Conservation (phyloP, 2,888 invertebrate genomes). For the Erpobdella octoculata region DNA sequence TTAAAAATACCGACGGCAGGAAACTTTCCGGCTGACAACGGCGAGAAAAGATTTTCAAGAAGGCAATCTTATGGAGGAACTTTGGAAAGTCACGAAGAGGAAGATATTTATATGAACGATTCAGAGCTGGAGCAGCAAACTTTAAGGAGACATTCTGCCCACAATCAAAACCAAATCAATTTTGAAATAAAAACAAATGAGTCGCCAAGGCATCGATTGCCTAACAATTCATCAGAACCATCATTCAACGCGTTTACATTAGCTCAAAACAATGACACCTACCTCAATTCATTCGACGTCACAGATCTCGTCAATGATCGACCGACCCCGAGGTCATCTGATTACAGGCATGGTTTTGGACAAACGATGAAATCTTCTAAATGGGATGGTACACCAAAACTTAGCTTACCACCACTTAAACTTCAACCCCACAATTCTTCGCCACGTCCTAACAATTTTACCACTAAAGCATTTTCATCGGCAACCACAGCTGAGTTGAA, state of each 20-base stretch:
- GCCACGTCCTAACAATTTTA: too few relatives aligned
- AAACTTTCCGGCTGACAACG: too few relatives aligned
- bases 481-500: too few relatives aligned
- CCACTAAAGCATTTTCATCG: too few relatives aligned
- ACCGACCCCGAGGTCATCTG: too few relatives aligned
- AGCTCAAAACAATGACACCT: background rate
- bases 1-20: background rate
- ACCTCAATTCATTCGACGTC: background rate
- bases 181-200: background rate
- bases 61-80: background rate
- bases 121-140: background rate
- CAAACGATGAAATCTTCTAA: too few relatives aligned
- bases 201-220: background rate
- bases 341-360: too few relatives aligned
- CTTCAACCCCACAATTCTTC: background rate
- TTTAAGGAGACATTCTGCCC: too few relatives aligned
- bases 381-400: background rate
- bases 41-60: background rate
- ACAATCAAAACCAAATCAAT: background rate
- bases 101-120: slow-evolving; percentile 1
- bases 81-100: background rate
- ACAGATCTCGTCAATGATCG: too few relatives aligned
- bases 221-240: background rate
- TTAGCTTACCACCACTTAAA: background rate
- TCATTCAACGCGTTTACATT: background rate